phyloP scores from a whole-genome alignment of 2,888 invertebrate genomes.

The Serrognathus titanus region DNA sequence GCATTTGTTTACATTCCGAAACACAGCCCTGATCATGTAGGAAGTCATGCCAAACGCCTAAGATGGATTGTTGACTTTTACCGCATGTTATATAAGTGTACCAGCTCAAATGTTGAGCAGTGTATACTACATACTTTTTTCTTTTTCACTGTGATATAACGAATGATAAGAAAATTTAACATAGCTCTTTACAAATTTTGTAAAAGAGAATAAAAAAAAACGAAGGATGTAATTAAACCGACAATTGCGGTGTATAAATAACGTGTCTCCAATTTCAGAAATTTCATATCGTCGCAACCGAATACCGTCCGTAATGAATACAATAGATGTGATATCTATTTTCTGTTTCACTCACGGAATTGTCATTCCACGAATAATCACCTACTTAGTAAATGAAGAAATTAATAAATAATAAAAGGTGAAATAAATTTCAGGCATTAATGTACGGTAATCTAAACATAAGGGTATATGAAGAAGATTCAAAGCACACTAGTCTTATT shows the following conservation, averaged over 20 bases:
- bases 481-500: neutral
- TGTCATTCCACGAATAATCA: neutral
- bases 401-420: neutral
- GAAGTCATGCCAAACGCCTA: too few relatives aligned
- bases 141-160: too few relatives aligned
- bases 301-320: neutral
- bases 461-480: conserved; percentile 2
- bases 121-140: too few relatives aligned
- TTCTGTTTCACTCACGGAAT: neutral
- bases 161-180: too few relatives aligned
- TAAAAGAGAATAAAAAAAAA: too few relatives aligned
- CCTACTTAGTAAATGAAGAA: neutral
- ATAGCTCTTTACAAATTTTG: too few relatives aligned
- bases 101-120: too few relatives aligned
- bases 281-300: neutral
- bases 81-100: too few relatives aligned
- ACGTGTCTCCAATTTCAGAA: neutral
- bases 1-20: too few relatives aligned
- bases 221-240: too few relatives aligned
- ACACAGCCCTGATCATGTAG: too few relatives aligned
- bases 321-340: neutral
- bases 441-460: conserved; percentile 8
- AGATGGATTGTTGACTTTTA: too few relatives aligned
- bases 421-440: conserved; percentile 5
- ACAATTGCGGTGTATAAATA: neutral